A percentile compares a stretch with the other conserved stretches of the same genome.
Conservation (phyloP, 2,113 vertebrate species). For the Boulengeromyrus knoepffleri region DNA sequence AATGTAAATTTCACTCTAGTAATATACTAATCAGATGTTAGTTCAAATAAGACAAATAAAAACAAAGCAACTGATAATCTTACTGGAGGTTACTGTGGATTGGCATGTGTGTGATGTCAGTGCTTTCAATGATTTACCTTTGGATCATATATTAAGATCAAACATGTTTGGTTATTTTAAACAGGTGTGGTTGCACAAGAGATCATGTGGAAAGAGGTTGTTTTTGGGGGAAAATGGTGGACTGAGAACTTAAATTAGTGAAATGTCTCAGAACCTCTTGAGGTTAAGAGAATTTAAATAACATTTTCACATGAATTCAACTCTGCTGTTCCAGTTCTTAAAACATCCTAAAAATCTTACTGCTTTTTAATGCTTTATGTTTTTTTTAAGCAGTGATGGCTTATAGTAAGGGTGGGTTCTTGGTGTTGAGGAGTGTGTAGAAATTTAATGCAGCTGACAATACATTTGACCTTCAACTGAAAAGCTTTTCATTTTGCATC, state of each 20-base stretch:
- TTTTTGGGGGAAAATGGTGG: neutral
- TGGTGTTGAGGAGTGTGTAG: neutral
- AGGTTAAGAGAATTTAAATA: neutral
- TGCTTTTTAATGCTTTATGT: neutral
- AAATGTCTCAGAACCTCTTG: neutral
- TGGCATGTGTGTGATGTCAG: neutral
- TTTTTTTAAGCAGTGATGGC: neutral
- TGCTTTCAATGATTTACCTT: neutral
- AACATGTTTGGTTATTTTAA: neutral
- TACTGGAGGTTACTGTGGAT: neutral
- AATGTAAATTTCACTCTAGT: neutral
- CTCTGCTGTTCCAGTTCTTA: neutral
- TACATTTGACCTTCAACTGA: slow-evolving; percentile 58
- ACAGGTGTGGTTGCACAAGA: neutral
- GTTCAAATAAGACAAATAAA: neutral
- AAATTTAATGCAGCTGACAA: slow-evolving; percentile 33
- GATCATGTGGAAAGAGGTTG: neutral
- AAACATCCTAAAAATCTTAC: neutral
- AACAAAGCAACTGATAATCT: neutral
- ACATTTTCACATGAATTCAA: neutral
- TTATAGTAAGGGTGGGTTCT: neutral
- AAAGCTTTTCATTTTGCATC: slow-evolving; percentile 54
- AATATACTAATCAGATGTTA: neutral
- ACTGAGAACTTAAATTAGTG: neutral
- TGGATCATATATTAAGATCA: neutral